Conservation (phyloP, 2,797 vertebrate species). For the Typhlichthys eigenmanni region DNA sequence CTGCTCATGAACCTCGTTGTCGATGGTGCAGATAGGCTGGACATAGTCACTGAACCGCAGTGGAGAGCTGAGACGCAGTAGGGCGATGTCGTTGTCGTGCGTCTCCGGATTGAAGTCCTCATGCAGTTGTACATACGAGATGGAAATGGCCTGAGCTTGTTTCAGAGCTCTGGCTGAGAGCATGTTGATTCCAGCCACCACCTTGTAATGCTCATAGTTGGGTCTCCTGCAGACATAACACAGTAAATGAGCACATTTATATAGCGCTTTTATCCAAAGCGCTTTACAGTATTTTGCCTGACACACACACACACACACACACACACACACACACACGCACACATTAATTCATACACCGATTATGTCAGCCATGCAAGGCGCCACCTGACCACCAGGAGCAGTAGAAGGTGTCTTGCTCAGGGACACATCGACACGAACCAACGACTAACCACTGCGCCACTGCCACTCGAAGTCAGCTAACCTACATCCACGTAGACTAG, state of each 20-base stretch:
- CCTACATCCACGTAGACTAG: too few relatives aligned
- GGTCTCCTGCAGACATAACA: conserved; percentile 26
- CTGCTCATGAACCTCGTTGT: conserved; percentile 37
- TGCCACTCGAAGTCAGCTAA: too few relatives aligned
- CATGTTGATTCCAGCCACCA: conserved; percentile 45
- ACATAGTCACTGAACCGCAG: conserved; percentile 44
- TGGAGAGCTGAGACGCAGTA: conserved; percentile 50
- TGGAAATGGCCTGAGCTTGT: conserved; percentile 42
- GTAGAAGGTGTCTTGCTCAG: too few relatives aligned
- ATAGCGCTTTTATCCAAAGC: too few relatives aligned
- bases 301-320: too few relatives aligned
- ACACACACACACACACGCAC: too few relatives aligned
- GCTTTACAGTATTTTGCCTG: too few relatives aligned
- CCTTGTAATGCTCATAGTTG: conserved; percentile 6
- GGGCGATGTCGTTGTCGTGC: conserved; percentile 48
- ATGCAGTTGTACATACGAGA: conserved; percentile 41
- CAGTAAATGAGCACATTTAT: not conserved
- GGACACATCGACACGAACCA: too few relatives aligned
- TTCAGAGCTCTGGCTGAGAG: conserved; percentile 23
- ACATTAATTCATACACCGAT: too few relatives aligned
- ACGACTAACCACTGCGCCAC: too few relatives aligned
- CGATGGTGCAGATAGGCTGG: conserved; percentile 52
- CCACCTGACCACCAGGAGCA: too few relatives aligned
- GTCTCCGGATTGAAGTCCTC: not conserved
- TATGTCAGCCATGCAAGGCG: too few relatives aligned